Conservation (phyloP, 2,888 invertebrate species). For the Pammene aurita region DNA sequence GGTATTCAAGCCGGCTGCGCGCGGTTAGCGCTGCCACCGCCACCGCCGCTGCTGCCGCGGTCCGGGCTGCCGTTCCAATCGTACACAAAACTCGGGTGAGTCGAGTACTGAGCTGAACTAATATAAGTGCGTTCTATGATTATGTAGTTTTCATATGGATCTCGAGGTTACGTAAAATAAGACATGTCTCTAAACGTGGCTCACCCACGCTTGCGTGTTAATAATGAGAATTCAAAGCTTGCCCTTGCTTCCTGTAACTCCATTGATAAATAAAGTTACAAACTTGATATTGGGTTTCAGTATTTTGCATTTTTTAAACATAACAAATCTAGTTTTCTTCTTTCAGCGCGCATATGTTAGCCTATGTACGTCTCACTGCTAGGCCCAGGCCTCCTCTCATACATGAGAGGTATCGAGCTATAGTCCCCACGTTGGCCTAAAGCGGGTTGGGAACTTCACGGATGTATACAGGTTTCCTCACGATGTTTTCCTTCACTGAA, state of each 20-base stretch:
- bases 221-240: background rate
- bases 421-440: no score
- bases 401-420: no score
- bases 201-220: background rate
- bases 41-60: conserved; percentile 58
- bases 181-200: background rate
- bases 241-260: background rate
- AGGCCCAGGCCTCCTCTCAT: no score
- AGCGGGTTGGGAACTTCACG: no score
- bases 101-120: background rate
- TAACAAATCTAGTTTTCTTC: background rate
- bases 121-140: background rate
- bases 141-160: background rate
- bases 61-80: background rate
- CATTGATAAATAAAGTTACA: conserved; percentile 3
- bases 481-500: no score
- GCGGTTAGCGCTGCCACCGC: conserved; percentile 65
- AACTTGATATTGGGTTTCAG: background rate
- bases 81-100: background rate
- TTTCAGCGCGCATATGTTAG: background rate
- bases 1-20: conserved; percentile 73
- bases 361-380: no score
- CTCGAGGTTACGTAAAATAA: background rate
- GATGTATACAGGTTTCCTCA: no score
- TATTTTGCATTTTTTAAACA: background rate